Conservation (phyloP, 2,888 invertebrate genomes). For the Nycteola revayana region DNA sequence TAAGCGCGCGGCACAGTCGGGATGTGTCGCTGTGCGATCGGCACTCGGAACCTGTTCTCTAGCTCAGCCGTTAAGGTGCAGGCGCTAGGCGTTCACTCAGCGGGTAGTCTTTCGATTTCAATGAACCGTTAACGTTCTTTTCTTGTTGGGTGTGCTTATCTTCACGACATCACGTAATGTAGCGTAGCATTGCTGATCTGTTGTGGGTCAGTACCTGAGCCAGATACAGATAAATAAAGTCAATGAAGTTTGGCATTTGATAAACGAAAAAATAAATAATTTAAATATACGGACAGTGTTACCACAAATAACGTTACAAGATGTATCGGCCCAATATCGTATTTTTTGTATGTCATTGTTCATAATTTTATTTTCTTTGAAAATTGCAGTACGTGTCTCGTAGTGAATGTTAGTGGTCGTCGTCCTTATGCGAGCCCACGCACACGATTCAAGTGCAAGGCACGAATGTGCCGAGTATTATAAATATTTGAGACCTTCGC, state of each 20-base stretch:
- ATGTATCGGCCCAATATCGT: no score
- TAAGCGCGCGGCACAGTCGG: constrained; percentile 55
- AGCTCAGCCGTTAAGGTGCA: constrained; percentile 30
- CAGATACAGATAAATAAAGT: no score
- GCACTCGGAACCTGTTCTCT: constrained; percentile 69
- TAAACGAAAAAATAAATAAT: no score
- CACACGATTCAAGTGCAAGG: constrained; percentile 36
- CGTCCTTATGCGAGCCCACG: constrained; percentile 64
- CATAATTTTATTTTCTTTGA: constrained; percentile 39
- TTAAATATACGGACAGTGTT: no score
- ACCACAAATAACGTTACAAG: no score
- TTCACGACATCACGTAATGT: constrained; percentile 52
- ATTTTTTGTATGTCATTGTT: no score
- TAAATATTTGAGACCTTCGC: constrained; percentile 29
- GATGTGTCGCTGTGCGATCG: constrained; percentile 57
- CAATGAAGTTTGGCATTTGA: no score
- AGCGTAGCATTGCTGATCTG: constrained; percentile 44
- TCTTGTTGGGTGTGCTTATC: constrained; percentile 62
- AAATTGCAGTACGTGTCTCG: constrained; percentile 50
- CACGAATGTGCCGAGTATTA: constrained; percentile 26
- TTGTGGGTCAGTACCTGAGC: constrained; percentile 30
- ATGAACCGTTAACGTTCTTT: constrained; percentile 78
- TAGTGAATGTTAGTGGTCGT: constrained; percentile 49
- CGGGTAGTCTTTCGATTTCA: constrained; percentile 71
- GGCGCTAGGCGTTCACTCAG: constrained; percentile 54